Percentiles rank a stretch among this genome's conserved stretches.
These are phyloP conservation scores for Phania funesta DNA, from an alignment of 2,888 invertebrate species.

Conservation along the genomic window DNA sequence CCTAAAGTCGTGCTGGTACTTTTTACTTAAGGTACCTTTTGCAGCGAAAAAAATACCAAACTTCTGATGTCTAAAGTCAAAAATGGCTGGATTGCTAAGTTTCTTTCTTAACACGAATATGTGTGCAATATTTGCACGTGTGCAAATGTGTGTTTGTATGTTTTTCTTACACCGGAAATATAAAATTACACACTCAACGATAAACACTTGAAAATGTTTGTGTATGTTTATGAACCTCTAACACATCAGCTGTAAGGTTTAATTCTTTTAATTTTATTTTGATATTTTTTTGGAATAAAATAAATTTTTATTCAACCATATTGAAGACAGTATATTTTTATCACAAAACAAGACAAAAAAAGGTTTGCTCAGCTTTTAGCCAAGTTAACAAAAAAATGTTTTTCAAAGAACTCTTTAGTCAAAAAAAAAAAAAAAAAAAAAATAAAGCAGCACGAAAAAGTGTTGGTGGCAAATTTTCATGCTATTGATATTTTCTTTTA, in stretches of 20 bases:
- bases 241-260: constrained; percentile 62
- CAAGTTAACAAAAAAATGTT: background rate
- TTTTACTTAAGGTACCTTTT: too few relatives aligned
- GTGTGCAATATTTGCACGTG: constrained; percentile 12
- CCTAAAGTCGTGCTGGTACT: too few relatives aligned
- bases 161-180: constrained; percentile 78
- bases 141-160: constrained; percentile 2
- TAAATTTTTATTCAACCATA: background rate
- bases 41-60: too few relatives aligned
- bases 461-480: too few relatives aligned
- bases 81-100: constrained; percentile 33
- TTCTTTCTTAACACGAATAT: background rate
- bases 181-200: constrained; percentile 80
- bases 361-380: too few relatives aligned
- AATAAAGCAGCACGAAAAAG: too few relatives aligned
- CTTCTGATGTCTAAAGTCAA: constrained; percentile 37
- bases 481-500: too few relatives aligned
- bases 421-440: too few relatives aligned
- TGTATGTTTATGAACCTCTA: constrained; percentile 57
- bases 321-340: background rate
- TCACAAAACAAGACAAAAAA: background rate
- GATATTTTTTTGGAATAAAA: background rate
- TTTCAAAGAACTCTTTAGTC: background rate
- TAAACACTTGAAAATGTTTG: constrained; percentile 77
- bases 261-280: background rate